Base-by-base conservation (phyloP, 2,113 vertebrate genomes). In the Chaetodon auriga region DNA sequence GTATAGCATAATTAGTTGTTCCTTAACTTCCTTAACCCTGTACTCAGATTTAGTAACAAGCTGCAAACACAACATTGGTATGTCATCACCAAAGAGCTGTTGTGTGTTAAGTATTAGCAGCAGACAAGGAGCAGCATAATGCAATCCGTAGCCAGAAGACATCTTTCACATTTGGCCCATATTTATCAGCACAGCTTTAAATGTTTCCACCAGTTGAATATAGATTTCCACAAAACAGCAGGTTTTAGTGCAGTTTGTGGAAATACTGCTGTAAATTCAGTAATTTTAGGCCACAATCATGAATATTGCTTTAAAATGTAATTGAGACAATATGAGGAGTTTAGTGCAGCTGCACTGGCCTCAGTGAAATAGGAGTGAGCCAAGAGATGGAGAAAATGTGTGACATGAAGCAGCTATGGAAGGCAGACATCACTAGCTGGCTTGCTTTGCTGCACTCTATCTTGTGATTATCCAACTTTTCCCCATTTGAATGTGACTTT, bases 261-360 rank as follows among this genome's bases (percentile, higher is more conserved):
- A 41, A 41, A 41, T 41, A 4, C 38, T 41, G 38, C 6, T 45
- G 43, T 12, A 45, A 45, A 45, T 55, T 55, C n/a, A 55, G n/a
- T 41, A 7, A 61, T 46, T 36, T 35, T 51, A 6, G 4, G 7
- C 21, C 30, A 11, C 21, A 23, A 15, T 25, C 41, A 45, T 7
- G n/a, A 10, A 68, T 68, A 68, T 49, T 43, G n/a, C 49, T 57
- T 49, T 63, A 6, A 43, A 70, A 80, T 80, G 35, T 45, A 48
- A 84, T 45, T 58, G n/a, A 63, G 55, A 64, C 38, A 18, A 75
- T 49, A 69, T 64, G 70, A 70, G 23, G 23, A 19, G n/a, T 35
- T 25, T 15, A 49, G 14, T 70, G 43, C 71, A 80, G 70, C 70
- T 70, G 76, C 58, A 5, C 65, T 43, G 30, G 60, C 43, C 23